These are phyloP conservation scores for Neelides folsomi DNA, from an alignment of 2,888 invertebrate genomes.

Conservation along the genomic window DNA sequence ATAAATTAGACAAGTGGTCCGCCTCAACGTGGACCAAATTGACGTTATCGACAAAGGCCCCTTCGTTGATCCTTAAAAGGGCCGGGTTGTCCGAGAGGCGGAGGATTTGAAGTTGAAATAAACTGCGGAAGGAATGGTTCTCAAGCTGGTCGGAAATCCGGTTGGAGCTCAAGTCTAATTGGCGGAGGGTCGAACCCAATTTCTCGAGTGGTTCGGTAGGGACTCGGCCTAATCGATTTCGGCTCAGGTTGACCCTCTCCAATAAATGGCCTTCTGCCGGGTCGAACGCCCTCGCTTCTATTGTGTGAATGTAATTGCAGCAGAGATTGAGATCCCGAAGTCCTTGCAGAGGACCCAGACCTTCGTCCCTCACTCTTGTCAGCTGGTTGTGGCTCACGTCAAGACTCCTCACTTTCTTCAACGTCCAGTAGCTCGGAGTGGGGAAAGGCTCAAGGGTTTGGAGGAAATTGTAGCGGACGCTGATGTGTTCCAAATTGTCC, in stretches of 20 bases:
- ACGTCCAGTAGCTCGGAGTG: conserved; percentile 11
- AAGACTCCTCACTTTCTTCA: conserved; percentile 16
- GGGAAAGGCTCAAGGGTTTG: conserved; percentile 20
- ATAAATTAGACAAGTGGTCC: conserved; percentile 26
- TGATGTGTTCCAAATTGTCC: conserved; percentile 18
- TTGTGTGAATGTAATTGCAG: conserved; percentile 29
- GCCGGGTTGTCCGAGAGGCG: conserved; percentile 24
- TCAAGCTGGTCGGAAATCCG: conserved; percentile 22
- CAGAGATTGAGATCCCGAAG: conserved; percentile 25
- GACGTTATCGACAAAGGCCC: conserved; percentile 20
- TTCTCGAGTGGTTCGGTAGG: conserved; percentile 23
- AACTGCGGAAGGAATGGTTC: conserved; percentile 17
- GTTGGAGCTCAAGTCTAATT: conserved; percentile 24
- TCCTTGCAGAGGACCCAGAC: conserved; percentile 18
- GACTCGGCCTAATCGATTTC: conserved; percentile 25
- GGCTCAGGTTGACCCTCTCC: conserved; percentile 24
- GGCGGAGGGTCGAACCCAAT: conserved; percentile 20
- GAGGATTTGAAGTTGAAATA: conserved; percentile 16
- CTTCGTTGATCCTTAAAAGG: conserved; percentile 17
- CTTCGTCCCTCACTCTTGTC: conserved; percentile 23
- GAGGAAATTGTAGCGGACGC: conserved; percentile 24
- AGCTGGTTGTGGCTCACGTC: conserved; percentile 27
- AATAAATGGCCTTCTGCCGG: conserved; percentile 8
- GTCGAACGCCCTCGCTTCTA: conserved; percentile 23
- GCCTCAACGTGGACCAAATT: conserved; percentile 24